Evolutionary conservation across 2,113 vertebrate genomes (phyloP), one percentile per base, ranked within the genome.

Genomic region (Lethenteron reissneri): DNA sequence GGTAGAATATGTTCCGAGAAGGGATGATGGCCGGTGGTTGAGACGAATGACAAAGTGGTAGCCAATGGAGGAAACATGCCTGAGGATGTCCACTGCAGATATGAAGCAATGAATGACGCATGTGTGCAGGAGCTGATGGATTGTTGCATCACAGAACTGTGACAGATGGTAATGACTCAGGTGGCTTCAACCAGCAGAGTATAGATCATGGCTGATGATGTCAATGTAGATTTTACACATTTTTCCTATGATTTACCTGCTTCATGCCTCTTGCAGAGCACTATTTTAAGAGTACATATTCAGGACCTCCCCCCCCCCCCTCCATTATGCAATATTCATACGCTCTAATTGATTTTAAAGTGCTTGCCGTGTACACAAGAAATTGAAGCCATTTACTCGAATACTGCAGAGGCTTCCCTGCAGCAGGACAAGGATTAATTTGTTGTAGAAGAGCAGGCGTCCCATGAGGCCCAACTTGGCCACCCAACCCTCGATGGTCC

Each of bases 351-450:
- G 79, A 75, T 76, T 74, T 74, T 62, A 74, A 78, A 41, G 41
- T 41, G 41, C 41, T 41, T 41, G 41, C 41, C 41, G 41, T 41
- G 41, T 41, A 41, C 41, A 41, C 41, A 41, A 41, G 41, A 41
- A 41, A 41, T 41, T 41, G 41, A 41, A 41, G 41, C 41, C 41
- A 41, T 41, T 41, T 77, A 88, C 87, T 85, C 86, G 87, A 79
- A 88, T 82, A 75, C 74, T 80, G 75, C 73, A 78, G 76, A 77
- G 83, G 76, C 79, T 78, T 77, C 88, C 88, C 77, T 90, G 87
- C 73, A 90, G 81, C 75, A 90, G 81, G 77, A 89, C 84, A 77
- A 90, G 79, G 80, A 89, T 89, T 69, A 81, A 78, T 77, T 80
- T 87, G 71, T 84, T 83, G 76, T 81, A 58, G 78, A 89, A 88